phyloP scores from a whole-genome alignment of 2,797 vertebrate species.

The Vespertilio murinus region DNA sequence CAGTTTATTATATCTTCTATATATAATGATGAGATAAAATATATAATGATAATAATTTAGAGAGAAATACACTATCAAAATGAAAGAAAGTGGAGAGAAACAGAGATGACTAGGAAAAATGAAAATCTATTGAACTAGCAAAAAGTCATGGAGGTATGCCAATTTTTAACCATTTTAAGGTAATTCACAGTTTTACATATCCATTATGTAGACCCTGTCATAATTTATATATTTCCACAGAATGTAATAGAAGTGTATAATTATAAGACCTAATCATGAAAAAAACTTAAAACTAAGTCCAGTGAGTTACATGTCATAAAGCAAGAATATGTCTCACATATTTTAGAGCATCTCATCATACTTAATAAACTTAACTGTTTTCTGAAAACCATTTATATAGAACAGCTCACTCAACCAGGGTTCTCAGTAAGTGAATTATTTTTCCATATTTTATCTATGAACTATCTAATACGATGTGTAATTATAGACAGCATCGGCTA shows the following conservation, averaged over 20 bases:
- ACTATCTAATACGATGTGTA: neutral
- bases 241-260: neutral
- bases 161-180: neutral
- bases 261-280: neutral
- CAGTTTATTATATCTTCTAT: neutral
- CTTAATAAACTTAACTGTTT: neutral
- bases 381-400: neutral
- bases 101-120: neutral
- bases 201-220: neutral
- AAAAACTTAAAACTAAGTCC: neutral
- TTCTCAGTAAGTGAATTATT: neutral
- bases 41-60: neutral
- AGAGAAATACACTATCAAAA: neutral
- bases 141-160: neutral
- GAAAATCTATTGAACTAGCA: neutral
- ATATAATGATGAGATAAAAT: neutral
- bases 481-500: neutral
- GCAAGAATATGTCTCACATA: neutral
- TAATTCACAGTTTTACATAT: neutral
- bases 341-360: neutral
- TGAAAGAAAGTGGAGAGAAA: neutral
- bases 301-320: neutral
- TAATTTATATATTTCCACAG: neutral
- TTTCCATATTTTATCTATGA: neutral
- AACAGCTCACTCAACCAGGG: accelerated